Conservation (phyloP, 2,797 vertebrate genomes). For the Acipenser ruthenus region DNA sequence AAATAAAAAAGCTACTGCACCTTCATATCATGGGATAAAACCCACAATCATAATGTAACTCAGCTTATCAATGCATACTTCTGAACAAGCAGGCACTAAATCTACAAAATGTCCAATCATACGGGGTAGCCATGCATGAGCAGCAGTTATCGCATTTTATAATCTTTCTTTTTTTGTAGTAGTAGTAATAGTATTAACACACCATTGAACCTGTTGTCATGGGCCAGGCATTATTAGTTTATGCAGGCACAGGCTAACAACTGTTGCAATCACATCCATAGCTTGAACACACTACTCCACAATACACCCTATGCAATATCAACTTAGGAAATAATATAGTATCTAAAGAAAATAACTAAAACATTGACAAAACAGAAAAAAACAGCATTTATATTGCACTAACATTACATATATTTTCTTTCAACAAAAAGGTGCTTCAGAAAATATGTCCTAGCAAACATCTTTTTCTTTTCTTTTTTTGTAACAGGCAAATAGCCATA, state of each 20-base stretch:
- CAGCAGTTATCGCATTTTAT: conserved; percentile 12
- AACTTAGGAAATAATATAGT: conserved; percentile 12
- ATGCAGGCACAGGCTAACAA: too few species aligned
- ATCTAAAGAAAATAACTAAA: conserved; percentile 10
- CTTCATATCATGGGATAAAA: neutral
- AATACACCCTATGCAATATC: conserved; percentile 2
- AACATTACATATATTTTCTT: conserved; percentile 36
- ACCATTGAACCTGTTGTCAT: too few species aligned
- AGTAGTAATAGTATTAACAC: too few species aligned
- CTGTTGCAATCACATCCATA: too few species aligned
- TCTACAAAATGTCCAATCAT: conserved; percentile 3
- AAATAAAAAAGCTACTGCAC: conserved; percentile 15
- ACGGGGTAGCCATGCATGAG: conserved; percentile 16
- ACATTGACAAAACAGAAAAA: conserved; percentile 31
- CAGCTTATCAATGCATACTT: neutral
- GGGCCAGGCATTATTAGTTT: too few species aligned
- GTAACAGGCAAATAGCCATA: conserved; percentile 38
- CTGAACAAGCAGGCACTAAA: neutral
- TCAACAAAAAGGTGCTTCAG: conserved; percentile 45
- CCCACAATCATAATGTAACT: neutral
- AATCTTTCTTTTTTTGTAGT: neutral
- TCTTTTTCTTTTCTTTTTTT: conserved; percentile 6
- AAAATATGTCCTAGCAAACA: conserved; percentile 34
- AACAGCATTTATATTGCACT: conserved; percentile 57
- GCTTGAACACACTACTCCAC: too few species aligned